Conservation (phyloP, 2,797 vertebrate genomes). For the Threskiornis aethiopicus region DNA sequence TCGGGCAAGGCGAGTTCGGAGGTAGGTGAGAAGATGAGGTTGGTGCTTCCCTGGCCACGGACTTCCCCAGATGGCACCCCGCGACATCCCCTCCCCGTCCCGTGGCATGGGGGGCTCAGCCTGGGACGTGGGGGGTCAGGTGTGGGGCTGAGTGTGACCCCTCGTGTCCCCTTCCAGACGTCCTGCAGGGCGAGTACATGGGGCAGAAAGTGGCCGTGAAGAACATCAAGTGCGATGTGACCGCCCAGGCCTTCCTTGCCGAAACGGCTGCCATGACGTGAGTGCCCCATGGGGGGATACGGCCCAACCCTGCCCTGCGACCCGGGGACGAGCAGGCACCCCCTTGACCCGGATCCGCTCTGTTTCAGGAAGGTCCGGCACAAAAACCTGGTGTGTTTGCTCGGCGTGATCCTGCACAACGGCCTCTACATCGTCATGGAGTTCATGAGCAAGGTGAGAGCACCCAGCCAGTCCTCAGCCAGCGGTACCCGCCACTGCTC, state of each 20-base stretch:
- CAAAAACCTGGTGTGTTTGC: conserved; percentile 86
- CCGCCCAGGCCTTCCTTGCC: conserved; percentile 86
- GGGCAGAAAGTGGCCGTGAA: conserved; percentile 91
- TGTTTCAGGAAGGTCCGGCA: conserved; percentile 86
- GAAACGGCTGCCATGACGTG: conserved; percentile 93
- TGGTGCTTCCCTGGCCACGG: not conserved
- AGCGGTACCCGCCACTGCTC: rapidly evolving
- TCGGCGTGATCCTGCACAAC: conserved; percentile 89
- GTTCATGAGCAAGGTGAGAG: conserved; percentile 88
- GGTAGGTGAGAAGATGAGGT: conserved; percentile 72
- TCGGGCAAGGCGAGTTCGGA: conserved; percentile 91
- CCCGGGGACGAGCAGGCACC: rapidly evolving
- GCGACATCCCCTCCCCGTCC: not conserved
- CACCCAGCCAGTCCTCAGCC: not conserved
- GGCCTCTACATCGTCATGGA: conserved; percentile 92
- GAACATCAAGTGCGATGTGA: conserved; percentile 91
- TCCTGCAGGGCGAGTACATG: conserved; percentile 86
- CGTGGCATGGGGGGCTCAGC: not conserved
- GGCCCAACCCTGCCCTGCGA: not conserved
- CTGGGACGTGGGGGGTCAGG: rapidly evolving
- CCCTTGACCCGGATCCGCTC: not conserved
- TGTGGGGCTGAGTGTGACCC: not conserved
- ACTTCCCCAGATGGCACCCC: not conserved
- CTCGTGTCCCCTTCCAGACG: conserved; percentile 63
- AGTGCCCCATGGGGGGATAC: conserved; percentile 6